These are phyloP conservation scores for Abrostola tripartita DNA, from an alignment of 2,888 invertebrate genomes.

Conservation along the genomic window DNA sequence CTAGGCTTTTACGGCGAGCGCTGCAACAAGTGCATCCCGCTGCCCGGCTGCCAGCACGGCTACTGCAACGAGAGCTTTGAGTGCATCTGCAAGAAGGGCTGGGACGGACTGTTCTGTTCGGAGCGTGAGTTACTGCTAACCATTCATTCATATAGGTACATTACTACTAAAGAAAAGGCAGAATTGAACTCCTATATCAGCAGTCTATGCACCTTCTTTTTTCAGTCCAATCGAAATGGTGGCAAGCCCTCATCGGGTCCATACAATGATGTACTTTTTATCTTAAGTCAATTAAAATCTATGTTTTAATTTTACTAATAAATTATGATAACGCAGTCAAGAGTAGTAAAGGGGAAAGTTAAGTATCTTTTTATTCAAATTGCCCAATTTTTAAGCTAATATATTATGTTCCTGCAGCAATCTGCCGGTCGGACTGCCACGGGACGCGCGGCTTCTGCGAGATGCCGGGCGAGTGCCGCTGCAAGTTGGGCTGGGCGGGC, in stretches of 20 bases:
- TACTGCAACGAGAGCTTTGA: constrained; percentile 95
- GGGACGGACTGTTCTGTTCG: constrained; percentile 96
- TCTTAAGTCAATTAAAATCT: no score
- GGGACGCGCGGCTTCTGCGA: constrained; percentile 95
- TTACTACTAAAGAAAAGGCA: no score
- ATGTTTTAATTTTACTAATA: no score
- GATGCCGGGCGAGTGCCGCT: constrained; percentile 95
- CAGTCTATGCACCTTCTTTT: no score
- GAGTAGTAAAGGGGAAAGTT: no score
- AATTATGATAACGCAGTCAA: no score
- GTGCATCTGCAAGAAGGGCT: constrained; percentile 94
- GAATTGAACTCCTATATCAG: no score
- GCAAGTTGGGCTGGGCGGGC: constrained; percentile 97
- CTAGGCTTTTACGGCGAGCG: constrained; percentile 95
- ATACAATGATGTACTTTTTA: no score
- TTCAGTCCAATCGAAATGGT: no score
- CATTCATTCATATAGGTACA: no score
- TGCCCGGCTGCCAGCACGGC: constrained; percentile 96
- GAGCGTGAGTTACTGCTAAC: constrained; percentile 90
- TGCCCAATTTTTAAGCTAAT: not conserved
- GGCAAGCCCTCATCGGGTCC: no score
- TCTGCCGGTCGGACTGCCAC: constrained; percentile 95
- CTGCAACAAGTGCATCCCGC: constrained; percentile 95
- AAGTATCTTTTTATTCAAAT: not conserved
- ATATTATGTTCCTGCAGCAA: constrained; percentile 86